Base-by-base conservation (phyloP, 2,888 invertebrate species). In the Amaurobius ferox region DNA sequence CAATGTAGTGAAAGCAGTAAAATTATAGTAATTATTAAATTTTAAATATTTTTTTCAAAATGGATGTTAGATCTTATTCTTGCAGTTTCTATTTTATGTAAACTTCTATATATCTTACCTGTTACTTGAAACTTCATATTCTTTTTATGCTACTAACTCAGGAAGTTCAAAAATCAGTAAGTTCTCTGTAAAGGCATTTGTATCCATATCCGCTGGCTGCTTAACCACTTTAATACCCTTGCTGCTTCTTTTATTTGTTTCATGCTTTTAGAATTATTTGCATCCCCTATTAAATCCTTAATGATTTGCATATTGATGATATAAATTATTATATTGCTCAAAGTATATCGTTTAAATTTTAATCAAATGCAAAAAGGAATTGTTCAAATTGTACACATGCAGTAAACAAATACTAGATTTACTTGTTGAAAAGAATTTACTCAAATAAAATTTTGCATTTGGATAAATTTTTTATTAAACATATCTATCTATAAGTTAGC, bases 131-230 rank as follows among this genome's bases (percentile, higher is more conserved):
- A 35, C 29, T 39, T 62, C 29, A 44, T 44, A 48, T 29, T 72
- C 70, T 48, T 67, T 76, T 71, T 64, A 76, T 83, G 81, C 81
- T 30, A 30, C 70, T 64, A 67, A 40, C 74, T 48, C 76, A 87
- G 87, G 87, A 66, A 87, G 87, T 64, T 87, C 87, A n/a, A 87
- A 87, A 68, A 87, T 87, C 87, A 87, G 87, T 87, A 87, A 87
- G 87, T 87, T 55, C 11, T 48, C 23, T 44, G 44, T 44, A 48
- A 29, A 44, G 23, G 48, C 55, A 55, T 55, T 55, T 55, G 55
- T 55, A 23, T 23, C 23, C 55, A 55, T 55, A 23, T 23, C 23
- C 19, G 55, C 55, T 55, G 55, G 55, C 55, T 55, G 55, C 23
- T 55, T 23, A 23, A 26, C 6, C 67, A 32, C 23, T 32, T 30